Base-by-base conservation (phyloP, 2,888 invertebrate genomes). In the Taphrorychus bicolor region DNA sequence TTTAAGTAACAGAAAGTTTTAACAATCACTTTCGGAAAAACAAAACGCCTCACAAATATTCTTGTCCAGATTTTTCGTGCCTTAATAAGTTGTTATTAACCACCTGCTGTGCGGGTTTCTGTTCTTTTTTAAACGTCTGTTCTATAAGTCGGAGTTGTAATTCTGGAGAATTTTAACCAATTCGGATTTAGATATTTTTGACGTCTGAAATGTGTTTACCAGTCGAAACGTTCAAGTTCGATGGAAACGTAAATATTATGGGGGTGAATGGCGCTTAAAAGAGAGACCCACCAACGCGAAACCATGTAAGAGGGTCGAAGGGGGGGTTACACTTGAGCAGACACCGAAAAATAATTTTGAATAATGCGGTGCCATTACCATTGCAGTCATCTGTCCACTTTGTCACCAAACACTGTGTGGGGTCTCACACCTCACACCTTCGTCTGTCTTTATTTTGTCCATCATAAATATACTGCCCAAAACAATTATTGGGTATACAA, bases 351-450 rank as follows among this genome's bases (percentile, higher is more conserved):
- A 69, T 63, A 67, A 61, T 65, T 69, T 69, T 64, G 54, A 69
- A 69, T 69, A 69, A 65, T 69, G 58, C 56, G 18, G 23, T 42
- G 52, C 61, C 69, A 69, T 65, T 69, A 69, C 59, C 59, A 32
- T 49, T 65, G 75, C 73, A 70, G 70, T 81, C 81, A 81, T 81
- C 80, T 81, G 81, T 80, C 80, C 80, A 81, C 77, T 80, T 80
- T 81, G 81, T 81, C 81, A 81, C 81, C 80, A 78, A 71, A 70
- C 80, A 76, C 80, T 78, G 81, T 78, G 81, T 81, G 81, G 72
- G 81, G 81, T 81, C 81, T 64, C 62, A 56, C 66, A 66, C 81
- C 81, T 64, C 62, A 56, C 66, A 66, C 59, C 49, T 64, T 62
- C 17, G 32, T 23, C 60, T 51, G 21, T 63, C 61, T 62, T 59